Evolutionary conservation across 1,140 invertebrate species (phyloP).

Genomic region (Catajapyx aquilonaris): DNA sequence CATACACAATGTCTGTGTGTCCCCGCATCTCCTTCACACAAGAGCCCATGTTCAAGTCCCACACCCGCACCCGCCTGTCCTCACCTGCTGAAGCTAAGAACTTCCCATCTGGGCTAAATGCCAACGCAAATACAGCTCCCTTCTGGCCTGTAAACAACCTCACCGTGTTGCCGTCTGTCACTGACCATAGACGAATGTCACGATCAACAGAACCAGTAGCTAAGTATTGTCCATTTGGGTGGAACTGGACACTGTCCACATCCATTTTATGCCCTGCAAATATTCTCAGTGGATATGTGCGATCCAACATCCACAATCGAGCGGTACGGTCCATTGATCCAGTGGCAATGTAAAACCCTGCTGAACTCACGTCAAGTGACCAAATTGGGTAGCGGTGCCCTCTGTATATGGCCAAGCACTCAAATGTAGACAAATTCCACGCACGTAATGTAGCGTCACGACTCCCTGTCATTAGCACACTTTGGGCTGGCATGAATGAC

Average conservation of each 20-base stretch:
- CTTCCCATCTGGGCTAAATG: slow-evolving; percentile 47
- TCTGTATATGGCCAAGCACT: too few species aligned
- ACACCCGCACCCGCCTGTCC: slow-evolving; percentile 22
- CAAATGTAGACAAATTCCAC: too few species aligned
- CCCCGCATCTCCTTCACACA: slow-evolving; percentile 35
- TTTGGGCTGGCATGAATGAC: too few species aligned
- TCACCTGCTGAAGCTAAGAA: slow-evolving; percentile 41
- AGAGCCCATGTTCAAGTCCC: slow-evolving; percentile 40
- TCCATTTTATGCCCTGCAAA: slow-evolving; percentile 64
- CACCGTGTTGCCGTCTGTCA: slow-evolving; percentile 34
- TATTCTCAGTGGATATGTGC: slow-evolving; percentile 51
- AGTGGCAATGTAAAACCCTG: slow-evolving; percentile 50
- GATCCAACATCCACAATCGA: slow-evolving; percentile 63
- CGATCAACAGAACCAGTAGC: slow-evolving; percentile 57
- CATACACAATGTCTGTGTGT: slow-evolving; percentile 33
- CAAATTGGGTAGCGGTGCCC: slow-evolving; percentile 75
- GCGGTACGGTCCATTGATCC: slow-evolving; percentile 67
- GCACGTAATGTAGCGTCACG: too few species aligned
- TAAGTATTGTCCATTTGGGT: slow-evolving; percentile 58
- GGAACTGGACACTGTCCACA: slow-evolving; percentile 62
- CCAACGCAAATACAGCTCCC: slow-evolving; percentile 33
- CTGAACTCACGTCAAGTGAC: slow-evolving; percentile 53
- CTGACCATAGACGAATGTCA: slow-evolving; percentile 49
- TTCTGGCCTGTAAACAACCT: slow-evolving; percentile 35
- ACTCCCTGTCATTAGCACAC: too few species aligned